Base-by-base conservation (phyloP, 1,140 invertebrate species). In the Dryas iulia region DNA sequence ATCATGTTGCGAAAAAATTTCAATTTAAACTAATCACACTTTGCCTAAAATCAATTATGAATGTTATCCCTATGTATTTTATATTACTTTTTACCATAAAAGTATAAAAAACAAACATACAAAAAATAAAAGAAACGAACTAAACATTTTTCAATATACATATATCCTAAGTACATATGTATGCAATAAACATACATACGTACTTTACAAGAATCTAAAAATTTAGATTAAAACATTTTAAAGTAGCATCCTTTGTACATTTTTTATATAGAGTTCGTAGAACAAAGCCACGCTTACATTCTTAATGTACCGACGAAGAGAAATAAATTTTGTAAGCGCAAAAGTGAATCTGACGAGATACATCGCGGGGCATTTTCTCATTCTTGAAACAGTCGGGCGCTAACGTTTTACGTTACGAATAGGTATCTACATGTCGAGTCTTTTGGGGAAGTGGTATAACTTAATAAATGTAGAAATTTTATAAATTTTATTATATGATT, bases 371-470 rank as follows among this genome's bases (percentile, higher is more conserved):
- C 25, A 66, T 66, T 59, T 47, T 58, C 35, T 59, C 58, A 53
- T 33, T 60, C 57, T 60, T 28, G 31, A 18, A 28, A 39, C 35
- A 23, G 35, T 25, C 18, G 23, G 47, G 64, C 56, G 64, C 58
- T 33, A 62, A 47, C 35, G 18, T 62, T 66, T 66, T 58, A 59
- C 63, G 21, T 66, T 47, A 59, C 39, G 54, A 57, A 59, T 66
- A 66, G 39, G 39, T 47, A 21, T 47, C 14, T 11, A 47, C 14
- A 14, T 2, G n/a, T 14, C n/a, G 21, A 18, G 7, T 47, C 39
- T 47, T 47, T 18, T 18, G 39, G 2, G 18, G n/a, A 47, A 21
- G 10, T 47, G 18, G 39, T 10, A 10, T 21, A 47, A 47, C 39
- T 5, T 5, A 47, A 6, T n/a, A n/a, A n/a, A n/a, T n/a, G n/a